phyloP scores from a whole-genome alignment of 2,888 invertebrate genomes.

The Andricus curvator region DNA sequence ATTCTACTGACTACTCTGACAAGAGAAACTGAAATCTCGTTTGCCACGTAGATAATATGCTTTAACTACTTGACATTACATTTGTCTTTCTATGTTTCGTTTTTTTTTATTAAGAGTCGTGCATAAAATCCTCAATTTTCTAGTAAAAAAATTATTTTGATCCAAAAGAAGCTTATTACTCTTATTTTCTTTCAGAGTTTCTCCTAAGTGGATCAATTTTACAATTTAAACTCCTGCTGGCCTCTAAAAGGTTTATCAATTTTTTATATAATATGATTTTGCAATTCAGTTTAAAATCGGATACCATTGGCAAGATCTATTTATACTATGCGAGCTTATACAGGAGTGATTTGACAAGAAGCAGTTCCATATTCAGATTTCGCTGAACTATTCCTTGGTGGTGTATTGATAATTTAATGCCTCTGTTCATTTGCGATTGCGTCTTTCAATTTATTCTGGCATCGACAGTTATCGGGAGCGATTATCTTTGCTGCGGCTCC shows the following conservation, averaged over 20 bases:
- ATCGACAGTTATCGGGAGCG: neutral
- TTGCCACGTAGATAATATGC: neutral
- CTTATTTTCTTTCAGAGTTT: too few relatives aligned
- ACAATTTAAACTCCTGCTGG: too few relatives aligned
- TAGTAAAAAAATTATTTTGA: too few relatives aligned
- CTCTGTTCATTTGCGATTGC: slow-evolving; percentile 9
- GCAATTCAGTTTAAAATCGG: neutral
- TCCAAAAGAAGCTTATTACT: too few relatives aligned
- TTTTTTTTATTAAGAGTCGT: neutral
- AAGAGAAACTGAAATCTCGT: neutral
- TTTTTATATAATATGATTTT: neutral
- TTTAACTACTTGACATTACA: neutral
- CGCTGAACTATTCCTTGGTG: neutral
- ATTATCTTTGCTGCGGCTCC: slow-evolving; percentile 11
- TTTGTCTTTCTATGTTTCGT: neutral
- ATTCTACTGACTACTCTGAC: neutral
- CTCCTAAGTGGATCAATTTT: too few relatives aligned
- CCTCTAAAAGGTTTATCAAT: neutral
- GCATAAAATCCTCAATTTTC: too few relatives aligned
- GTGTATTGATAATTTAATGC: slow-evolving; percentile 32
- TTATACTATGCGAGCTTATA: neutral
- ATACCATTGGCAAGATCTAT: neutral
- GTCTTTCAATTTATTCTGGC: slow-evolving; percentile 14
- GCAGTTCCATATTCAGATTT: neutral
- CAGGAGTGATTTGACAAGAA: neutral